Evolutionary conservation across 2,113 vertebrate genomes (phyloP).

Genomic region (Paralichthys olivaceus): DNA sequence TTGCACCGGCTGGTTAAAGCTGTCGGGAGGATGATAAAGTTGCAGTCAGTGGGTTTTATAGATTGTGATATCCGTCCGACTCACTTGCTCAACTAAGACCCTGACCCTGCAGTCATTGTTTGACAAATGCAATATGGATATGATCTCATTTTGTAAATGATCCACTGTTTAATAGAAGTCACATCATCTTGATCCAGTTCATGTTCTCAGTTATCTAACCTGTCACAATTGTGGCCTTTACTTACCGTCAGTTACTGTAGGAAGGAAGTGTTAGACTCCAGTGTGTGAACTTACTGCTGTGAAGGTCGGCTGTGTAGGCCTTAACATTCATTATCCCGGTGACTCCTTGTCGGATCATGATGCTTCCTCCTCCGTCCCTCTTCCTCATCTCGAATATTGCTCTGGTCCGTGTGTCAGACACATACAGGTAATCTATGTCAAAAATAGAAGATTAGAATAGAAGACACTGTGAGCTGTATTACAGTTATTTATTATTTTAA

Average conservation of each 20-base stretch:
- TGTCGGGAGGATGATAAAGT: constrained; percentile 19
- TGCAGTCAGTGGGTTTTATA: constrained; percentile 1
- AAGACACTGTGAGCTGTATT: not conserved
- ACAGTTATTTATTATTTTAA: too few relatives aligned
- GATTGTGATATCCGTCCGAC: not conserved
- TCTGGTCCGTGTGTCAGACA: constrained; percentile 74
- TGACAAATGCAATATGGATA: not conserved
- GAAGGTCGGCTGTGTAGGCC: constrained; percentile 74
- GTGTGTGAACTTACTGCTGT: constrained; percentile 65
- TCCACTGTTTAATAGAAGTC: not conserved
- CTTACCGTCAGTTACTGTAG: not conserved
- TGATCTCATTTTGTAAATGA: not conserved
- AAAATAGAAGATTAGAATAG: constrained; percentile 2
- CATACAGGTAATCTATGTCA: constrained; percentile 74
- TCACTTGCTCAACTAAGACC: not conserved
- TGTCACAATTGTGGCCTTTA: not conserved
- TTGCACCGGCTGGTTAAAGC: constrained; percentile 68
- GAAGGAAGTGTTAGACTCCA: not conserved
- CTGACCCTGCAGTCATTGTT: not conserved
- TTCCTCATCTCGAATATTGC: constrained; percentile 76
- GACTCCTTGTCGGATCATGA: constrained; percentile 76
- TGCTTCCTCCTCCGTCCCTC: constrained; percentile 72
- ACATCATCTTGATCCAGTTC: too few relatives aligned
- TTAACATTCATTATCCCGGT: constrained; percentile 72
- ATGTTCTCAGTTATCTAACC: too few relatives aligned